Evolutionary conservation across 1,140 invertebrate genomes (phyloP), one percentile per base, ranked within the genome.

Genomic region (Papilio glaucus): DNA sequence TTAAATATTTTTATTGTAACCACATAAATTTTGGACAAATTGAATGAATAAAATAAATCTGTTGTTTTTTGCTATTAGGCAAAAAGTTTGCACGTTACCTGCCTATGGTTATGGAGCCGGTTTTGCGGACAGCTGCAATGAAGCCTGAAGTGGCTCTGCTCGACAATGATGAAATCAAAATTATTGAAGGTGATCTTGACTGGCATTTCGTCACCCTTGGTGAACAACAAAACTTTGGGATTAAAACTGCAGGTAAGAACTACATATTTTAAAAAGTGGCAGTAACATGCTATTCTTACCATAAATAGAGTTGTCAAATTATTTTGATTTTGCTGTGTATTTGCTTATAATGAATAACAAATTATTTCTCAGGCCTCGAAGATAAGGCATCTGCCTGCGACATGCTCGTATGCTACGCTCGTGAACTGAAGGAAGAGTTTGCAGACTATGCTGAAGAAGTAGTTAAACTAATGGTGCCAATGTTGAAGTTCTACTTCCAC

Each of bases 401-500:
- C 90, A 99, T 99, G 99, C 93, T 99, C 8, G 98, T 99, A 8
- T 99, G 99, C 90, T 99, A 99, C 89, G 99, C 99, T 0, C 95
- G 98, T 26, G 99, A 99, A 93, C 93, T 99, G 21, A 99, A 99
- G 91, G 98, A 99, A 84, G 98, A 97, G 2, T 99, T 99, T 92
- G 97, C 97, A 10, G 96, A 96, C 77, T 99, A 99, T 86, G 96
- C 98, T 1, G 98, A 99, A 87, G 96, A 99, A 85, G 91, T 93
- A 1, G 97, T 99, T 0, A 96, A 97, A 84, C 94, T 99, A 53
- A 99, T 99, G 97, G 96, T 99, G 38, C 98, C 98, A 0, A 96
- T 99, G 95, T 94, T 99, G 7, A 99, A 99, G 90, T 99, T 99
- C 85, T 99, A 99, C 92, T 99, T 99, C 94, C 98, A 99, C 84